Base-by-base conservation (phyloP, 2,113 vertebrate genomes). In the Cranoglanis bouderius region DNA sequence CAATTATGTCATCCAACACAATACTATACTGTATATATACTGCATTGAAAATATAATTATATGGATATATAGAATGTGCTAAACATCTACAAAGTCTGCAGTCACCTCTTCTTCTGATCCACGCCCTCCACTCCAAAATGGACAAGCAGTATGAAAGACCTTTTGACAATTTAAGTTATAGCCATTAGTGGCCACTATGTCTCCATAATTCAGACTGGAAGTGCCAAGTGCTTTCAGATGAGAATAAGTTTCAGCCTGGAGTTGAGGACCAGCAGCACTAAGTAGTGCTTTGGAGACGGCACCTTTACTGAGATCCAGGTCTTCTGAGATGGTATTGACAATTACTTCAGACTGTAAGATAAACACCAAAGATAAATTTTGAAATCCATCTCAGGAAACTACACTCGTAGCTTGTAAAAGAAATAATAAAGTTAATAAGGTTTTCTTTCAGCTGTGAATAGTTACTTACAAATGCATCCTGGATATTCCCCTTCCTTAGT, bases 261-360 rank as follows among this genome's bases (percentile, higher is more conserved):
- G 94, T 0, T 6, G 0, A 8, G 84, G 63, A 0, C 98, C 97
- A 13, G 97, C 97, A 55, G 86, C 94, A 49, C 75, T 12, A 82
- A 97, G 93, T 65, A 99, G 24, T 6, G 97, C 96, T 2, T 46
- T 93, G 91, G 96, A 97, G 67, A 98, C 95, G 0, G 93, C 94
- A 0, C 97, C 98, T 59, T 72, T 89, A 0, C 72, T 83, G 87
- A 99, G 96, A 12, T 67, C 3, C 90, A 97, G 90, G 91, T 96
- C 51, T 2, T 21, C 0, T 0, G 97, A 91, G 57, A 98, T 70
- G 1, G 95, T 97, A 94, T 96, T 98, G 85, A 98, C 96, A 0
- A 98, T 92, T 86, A 96, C 92, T 0, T 95, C 95, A 0, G 95
- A 95, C 98, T 99, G 94, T n/a, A 70, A 87, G 6, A 35, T 26